phyloP scores from a whole-genome alignment of 2,888 invertebrate genomes.

The Patella depressa region DNA sequence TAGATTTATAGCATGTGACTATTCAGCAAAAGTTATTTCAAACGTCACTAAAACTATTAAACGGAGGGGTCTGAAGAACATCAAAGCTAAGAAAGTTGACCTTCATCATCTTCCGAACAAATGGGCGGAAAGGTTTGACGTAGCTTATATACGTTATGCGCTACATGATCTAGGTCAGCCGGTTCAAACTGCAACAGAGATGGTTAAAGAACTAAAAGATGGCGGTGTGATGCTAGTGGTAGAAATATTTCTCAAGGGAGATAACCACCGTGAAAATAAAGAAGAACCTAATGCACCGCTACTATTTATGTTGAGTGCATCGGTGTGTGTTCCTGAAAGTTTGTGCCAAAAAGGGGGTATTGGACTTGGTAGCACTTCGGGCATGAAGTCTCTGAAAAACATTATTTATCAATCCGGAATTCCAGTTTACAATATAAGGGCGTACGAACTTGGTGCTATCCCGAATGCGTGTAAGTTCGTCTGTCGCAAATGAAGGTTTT shows the following conservation, averaged over 20 bases:
- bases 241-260: neutral
- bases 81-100: neutral
- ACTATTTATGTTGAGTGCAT: neutral
- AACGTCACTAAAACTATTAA: neutral
- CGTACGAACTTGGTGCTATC: neutral
- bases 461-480: no score
- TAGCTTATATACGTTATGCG: neutral
- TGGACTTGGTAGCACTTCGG: neutral
- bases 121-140: neutral
- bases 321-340: neutral
- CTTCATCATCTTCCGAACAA: neutral
- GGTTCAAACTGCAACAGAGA: neutral
- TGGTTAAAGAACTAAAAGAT: neutral
- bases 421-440: neutral
- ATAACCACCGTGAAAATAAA: neutral
- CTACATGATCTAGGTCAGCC: neutral
- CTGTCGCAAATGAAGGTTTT: no score
- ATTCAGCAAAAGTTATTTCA: neutral
- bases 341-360: neutral
- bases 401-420: neutral
- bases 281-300: neutral
- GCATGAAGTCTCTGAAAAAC: neutral
- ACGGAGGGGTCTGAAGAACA: neutral
- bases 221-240: neutral
- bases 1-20: neutral